phyloP scores from a whole-genome alignment of 1,140 invertebrate genomes.

The Zaprionus inermis region DNA sequence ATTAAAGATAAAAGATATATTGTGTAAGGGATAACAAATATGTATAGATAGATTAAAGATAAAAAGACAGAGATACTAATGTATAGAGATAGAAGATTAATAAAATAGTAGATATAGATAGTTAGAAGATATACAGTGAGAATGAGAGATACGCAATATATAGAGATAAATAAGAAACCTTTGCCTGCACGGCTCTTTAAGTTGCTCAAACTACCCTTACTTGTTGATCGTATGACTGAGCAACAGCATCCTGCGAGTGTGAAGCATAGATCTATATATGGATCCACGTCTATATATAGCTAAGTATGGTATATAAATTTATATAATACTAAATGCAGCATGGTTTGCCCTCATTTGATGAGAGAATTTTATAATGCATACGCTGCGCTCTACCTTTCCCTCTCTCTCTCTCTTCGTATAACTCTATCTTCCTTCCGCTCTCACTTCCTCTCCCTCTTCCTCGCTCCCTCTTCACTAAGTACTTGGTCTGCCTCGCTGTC shows the following conservation, averaged over 20 bases:
- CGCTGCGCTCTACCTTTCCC: background rate
- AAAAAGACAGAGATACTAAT: too few relatives aligned
- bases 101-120: too few relatives aligned
- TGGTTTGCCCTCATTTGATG: background rate
- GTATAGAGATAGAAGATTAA: too few relatives aligned
- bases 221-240: background rate
- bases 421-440: background rate
- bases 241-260: background rate
- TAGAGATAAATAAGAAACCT: background rate
- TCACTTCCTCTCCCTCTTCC: background rate
- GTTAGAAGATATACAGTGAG: too few relatives aligned
- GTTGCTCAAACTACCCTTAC: background rate
- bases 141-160: too few relatives aligned
- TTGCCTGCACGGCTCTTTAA: background rate
- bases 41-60: too few relatives aligned
- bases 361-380: constrained; percentile 16
- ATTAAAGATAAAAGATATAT: too few relatives aligned
- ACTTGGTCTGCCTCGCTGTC: constrained; percentile 7
- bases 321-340: too few relatives aligned
- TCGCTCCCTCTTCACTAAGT: constrained; percentile 1
- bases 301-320: background rate
- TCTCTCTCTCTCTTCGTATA: background rate
- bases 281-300: background rate
- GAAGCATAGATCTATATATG: background rate
- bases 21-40: too few relatives aligned